phyloP scores from a whole-genome alignment of 2,113 vertebrate species.

The Chlorodrepanis virens region DNA sequence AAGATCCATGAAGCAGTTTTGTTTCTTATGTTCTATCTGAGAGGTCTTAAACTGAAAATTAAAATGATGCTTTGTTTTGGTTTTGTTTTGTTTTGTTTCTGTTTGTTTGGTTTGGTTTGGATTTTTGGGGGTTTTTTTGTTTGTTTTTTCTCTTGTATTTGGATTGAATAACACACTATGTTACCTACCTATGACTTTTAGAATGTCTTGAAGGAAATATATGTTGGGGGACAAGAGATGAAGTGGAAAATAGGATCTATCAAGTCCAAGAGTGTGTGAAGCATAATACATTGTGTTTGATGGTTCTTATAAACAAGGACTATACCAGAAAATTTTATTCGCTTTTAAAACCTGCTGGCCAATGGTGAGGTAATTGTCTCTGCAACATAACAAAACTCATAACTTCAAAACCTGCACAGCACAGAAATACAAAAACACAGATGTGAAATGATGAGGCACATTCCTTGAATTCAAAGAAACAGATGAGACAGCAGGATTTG shows the following conservation, averaged over 20 bases:
- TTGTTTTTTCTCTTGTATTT: neutral
- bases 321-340: neutral
- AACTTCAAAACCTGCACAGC: neutral
- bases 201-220: neutral
- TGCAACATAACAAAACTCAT: neutral
- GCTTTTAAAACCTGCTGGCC: neutral
- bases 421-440: neutral
- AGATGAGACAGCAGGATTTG: neutral
- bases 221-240: neutral
- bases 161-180: neutral
- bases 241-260: neutral
- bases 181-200: neutral
- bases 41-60: neutral
- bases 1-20: neutral
- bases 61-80: neutral
- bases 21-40: neutral
- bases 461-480: neutral
- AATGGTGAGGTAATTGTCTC: neutral
- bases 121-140: too few species aligned
- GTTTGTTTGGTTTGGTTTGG: too few species aligned
- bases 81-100: neutral
- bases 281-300: neutral
- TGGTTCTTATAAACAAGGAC: neutral
- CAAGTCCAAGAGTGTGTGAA: neutral
- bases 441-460: neutral